Evolutionary conservation across 1,140 invertebrate genomes (phyloP).

Genomic region (Trypoxylus dichotomus): DNA sequence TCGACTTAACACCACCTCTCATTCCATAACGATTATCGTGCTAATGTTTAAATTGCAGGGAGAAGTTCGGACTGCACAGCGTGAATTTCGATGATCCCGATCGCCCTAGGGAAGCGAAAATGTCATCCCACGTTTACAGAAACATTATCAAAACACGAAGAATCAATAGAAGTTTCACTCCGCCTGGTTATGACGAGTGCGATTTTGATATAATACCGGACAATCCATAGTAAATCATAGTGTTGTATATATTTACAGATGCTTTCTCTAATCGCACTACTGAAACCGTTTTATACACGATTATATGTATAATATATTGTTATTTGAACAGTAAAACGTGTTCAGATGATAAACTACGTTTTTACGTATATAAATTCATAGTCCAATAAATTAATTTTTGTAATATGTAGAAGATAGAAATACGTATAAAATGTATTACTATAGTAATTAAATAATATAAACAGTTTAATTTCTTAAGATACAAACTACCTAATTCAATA

Average conservation of each 20-base stretch:
- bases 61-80: slow-evolving; percentile 60
- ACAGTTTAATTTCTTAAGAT: no score
- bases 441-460: no score
- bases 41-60: slow-evolving; percentile 50
- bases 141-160: not conserved
- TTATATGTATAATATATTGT: not conserved
- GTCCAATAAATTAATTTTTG: no score
- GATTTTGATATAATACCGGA: not conserved
- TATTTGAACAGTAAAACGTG: not conserved
- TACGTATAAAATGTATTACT: no score
- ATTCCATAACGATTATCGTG: no score
- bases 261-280: not conserved
- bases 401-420: no score
- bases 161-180: not conserved
- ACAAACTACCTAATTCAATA: no score
- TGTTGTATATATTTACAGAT: not conserved
- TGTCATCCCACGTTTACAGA: slow-evolving; percentile 52
- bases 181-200: not conserved
- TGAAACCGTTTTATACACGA: not conserved
- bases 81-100: slow-evolving; percentile 60
- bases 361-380: no score
- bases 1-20: not conserved
- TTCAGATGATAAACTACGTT: not conserved
- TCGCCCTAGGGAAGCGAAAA: slow-evolving; percentile 56
- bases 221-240: not conserved